Evolutionary conservation across 2,797 vertebrate species (phyloP).

Genomic region (Pogoniulus pusillus): DNA sequence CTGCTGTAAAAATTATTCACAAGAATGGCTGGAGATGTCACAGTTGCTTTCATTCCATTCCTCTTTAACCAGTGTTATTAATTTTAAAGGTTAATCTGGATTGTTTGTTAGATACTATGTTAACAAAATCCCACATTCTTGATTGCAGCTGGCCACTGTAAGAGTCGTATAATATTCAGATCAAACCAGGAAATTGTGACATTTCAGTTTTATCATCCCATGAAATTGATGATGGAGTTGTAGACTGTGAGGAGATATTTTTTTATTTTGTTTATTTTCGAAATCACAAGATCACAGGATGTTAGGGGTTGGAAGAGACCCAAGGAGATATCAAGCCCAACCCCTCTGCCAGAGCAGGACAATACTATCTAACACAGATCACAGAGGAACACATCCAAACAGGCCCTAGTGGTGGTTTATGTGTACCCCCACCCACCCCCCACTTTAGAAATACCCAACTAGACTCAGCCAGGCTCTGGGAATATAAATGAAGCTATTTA

Average conservation of each 20-base stretch:
- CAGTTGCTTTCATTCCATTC: background rate
- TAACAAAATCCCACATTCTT: background rate
- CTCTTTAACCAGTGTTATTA: background rate
- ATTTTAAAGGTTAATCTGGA: background rate
- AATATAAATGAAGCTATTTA: no score
- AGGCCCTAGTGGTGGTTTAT: no score
- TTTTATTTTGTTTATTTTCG: background rate
- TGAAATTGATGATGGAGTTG: background rate
- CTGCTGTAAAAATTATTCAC: background rate
- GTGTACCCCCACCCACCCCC: no score
- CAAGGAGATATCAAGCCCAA: no score
- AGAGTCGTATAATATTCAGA: background rate
- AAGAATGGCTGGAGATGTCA: background rate
- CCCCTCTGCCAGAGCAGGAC: no score
- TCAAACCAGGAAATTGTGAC: background rate
- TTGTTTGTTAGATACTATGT: background rate
- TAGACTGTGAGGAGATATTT: background rate
- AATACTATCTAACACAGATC: no score
- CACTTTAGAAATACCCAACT: no score
- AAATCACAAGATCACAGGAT: no score
- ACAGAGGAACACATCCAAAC: no score
- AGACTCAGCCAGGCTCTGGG: no score
- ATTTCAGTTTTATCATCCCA: background rate
- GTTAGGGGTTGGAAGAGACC: no score
- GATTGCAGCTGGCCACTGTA: background rate